phyloP scores from a whole-genome alignment of 2,797 vertebrate genomes.

The Kryptolebias ocellatus region DNA sequence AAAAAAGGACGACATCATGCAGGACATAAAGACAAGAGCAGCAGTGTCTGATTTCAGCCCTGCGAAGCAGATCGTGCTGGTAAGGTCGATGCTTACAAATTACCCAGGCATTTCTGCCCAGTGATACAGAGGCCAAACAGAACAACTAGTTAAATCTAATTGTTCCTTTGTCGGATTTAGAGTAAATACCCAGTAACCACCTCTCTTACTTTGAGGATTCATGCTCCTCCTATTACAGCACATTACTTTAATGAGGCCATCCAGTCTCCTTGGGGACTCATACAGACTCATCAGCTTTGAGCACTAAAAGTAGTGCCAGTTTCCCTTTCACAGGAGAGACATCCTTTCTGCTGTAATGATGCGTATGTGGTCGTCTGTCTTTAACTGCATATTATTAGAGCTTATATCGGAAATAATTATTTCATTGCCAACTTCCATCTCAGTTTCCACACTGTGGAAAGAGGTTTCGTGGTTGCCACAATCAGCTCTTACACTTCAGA shows the following conservation, averaged over 20 bases:
- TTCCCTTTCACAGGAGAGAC: background rate
- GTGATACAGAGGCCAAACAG: conserved; percentile 38
- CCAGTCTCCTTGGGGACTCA: background rate
- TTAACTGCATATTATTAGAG: background rate
- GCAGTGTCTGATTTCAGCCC: conserved; percentile 92
- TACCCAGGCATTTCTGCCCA: conserved; percentile 34
- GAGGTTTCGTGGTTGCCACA: background rate
- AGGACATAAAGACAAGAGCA: conserved; percentile 87
- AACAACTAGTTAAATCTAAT: conserved; percentile 17
- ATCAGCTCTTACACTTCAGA: background rate
- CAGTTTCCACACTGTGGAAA: background rate
- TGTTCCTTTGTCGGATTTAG: conserved; percentile 11
- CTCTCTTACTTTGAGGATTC: conserved; percentile 7
- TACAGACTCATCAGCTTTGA: conserved; percentile 16
- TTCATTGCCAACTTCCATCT: no score
- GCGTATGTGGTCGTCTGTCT: background rate
- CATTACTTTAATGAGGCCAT: conserved; percentile 21
- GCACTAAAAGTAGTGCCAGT: conserved; percentile 1
- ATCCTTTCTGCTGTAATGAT: background rate
- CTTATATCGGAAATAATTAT: background rate
- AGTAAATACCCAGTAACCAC: conserved; percentile 6
- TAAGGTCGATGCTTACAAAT: conserved; percentile 67
- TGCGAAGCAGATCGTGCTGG: conserved; percentile 85
- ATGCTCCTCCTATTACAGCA: background rate
- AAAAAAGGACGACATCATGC: conserved; percentile 88